phyloP scores from a whole-genome alignment of 2,113 vertebrate genomes.

The Hydrolagus affinis region DNA sequence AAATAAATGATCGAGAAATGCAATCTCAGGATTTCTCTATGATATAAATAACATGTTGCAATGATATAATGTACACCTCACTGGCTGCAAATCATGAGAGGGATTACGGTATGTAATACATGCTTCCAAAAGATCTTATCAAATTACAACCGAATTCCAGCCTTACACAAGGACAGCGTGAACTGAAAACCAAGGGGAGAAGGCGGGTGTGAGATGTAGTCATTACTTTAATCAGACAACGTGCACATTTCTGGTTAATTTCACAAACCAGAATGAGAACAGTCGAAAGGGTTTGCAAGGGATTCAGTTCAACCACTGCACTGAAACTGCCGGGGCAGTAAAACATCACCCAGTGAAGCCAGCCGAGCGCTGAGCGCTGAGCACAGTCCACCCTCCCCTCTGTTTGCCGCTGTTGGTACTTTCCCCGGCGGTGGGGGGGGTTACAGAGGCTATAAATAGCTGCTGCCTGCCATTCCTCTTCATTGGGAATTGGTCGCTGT shows the following conservation, averaged over 20 bases:
- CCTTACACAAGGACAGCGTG: not conserved
- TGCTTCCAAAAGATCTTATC: not conserved
- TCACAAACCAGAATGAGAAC: too few species aligned
- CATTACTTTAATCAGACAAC: not conserved
- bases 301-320: too few species aligned
- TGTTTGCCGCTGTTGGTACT: not conserved
- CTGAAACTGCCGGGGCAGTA: not conserved
- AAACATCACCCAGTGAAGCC: not conserved
- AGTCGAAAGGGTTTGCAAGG: too few species aligned
- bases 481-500: not conserved
- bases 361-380: too few species aligned
- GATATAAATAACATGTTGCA: too few species aligned
- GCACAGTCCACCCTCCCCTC: not conserved
- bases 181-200: not conserved
- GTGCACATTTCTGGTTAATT: too few species aligned
- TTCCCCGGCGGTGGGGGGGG: not conserved
- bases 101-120: not conserved
- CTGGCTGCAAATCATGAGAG: not conserved
- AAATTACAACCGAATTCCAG: not conserved
- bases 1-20: too few species aligned
- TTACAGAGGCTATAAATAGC: slow-evolving; percentile 14
- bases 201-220: too few species aligned
- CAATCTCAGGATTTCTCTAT: too few species aligned
- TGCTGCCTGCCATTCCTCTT: not conserved
- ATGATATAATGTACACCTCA: too few species aligned